These are phyloP conservation scores for Noctua fimbriata DNA, from an alignment of 2,888 invertebrate genomes.

Conservation along the genomic window DNA sequence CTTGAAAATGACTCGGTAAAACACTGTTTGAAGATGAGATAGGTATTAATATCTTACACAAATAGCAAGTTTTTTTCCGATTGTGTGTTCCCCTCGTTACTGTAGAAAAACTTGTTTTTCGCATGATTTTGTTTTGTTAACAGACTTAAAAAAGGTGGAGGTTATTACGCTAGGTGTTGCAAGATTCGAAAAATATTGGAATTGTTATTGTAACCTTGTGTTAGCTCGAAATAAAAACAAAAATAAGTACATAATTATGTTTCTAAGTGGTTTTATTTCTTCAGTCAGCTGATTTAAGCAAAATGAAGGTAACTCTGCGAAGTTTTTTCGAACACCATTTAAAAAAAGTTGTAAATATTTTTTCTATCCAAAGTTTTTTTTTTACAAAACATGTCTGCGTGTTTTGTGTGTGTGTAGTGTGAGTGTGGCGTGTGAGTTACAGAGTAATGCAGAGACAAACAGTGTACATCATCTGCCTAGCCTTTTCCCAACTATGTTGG, in stretches of 20 bases:
- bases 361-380: neutral
- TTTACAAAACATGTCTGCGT: too few relatives aligned
- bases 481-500: too few relatives aligned
- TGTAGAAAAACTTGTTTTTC: constrained; percentile 26
- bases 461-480: too few relatives aligned
- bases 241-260: neutral
- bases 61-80: neutral
- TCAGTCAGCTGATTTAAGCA: neutral
- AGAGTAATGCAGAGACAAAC: too few relatives aligned
- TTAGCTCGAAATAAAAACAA: neutral
- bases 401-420: too few relatives aligned
- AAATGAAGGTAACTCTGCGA: neutral
- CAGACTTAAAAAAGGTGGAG: neutral
- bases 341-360: neutral
- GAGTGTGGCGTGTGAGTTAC: too few relatives aligned
- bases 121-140: neutral
- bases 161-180: neutral
- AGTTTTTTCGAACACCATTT: neutral
- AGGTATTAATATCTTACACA: neutral
- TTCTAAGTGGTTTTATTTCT: neutral
- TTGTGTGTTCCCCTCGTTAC: neutral
- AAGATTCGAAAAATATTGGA: neutral
- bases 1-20: neutral
- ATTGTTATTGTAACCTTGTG: constrained; percentile 25
- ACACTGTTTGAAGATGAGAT: neutral